Evolutionary conservation across 2,888 invertebrate genomes (phyloP).

Genomic region (Cryptocephalus moraei): DNA sequence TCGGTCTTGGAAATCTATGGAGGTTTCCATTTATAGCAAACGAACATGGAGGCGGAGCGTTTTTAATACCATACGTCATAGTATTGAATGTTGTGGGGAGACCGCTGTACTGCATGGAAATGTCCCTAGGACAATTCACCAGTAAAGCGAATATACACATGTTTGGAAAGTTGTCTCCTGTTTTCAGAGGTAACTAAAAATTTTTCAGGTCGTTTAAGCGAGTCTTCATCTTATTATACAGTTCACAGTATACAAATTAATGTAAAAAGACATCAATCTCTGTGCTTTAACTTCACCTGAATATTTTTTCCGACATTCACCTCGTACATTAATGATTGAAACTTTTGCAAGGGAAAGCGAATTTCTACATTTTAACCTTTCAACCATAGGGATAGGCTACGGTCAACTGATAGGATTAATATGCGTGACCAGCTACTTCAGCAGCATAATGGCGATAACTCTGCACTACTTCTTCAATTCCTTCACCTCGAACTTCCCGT

Average conservation of each 20-base stretch:
- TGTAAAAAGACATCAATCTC: too few species aligned
- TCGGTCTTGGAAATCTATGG: slow-evolving; percentile 60
- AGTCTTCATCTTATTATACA: too few species aligned
- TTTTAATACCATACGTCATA: slow-evolving; percentile 56
- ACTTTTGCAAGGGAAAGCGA: neutral
- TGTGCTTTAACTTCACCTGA: too few species aligned
- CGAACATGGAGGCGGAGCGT: slow-evolving; percentile 59
- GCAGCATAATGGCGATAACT: slow-evolving; percentile 62
- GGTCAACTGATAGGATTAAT: slow-evolving; percentile 53
- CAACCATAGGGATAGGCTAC: slow-evolving; percentile 54
- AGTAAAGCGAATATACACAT: slow-evolving; percentile 68
- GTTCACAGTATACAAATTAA: too few species aligned
- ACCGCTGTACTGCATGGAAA: slow-evolving; percentile 78
- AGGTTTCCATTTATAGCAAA: slow-evolving; percentile 56
- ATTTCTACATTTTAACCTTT: neutral
- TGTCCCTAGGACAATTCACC: slow-evolving; percentile 73
- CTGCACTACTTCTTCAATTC: slow-evolving; percentile 64
- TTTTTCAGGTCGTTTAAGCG: neutral
- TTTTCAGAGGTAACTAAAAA: slow-evolving; percentile 56
- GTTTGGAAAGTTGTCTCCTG: slow-evolving; percentile 54
- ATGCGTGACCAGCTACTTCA: slow-evolving; percentile 66
- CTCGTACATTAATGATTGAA: too few species aligned
- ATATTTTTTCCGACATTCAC: too few species aligned
- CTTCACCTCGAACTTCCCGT: slow-evolving; percentile 60
- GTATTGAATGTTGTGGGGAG: slow-evolving; percentile 57